A percentile compares a stretch with the other conserved stretches of the same genome.
These are phyloP conservation scores for Pelagia noctiluca DNA, from an alignment of 30 jellyfish, hydroid and myxozoan species.

Conservation along the genomic window DNA sequence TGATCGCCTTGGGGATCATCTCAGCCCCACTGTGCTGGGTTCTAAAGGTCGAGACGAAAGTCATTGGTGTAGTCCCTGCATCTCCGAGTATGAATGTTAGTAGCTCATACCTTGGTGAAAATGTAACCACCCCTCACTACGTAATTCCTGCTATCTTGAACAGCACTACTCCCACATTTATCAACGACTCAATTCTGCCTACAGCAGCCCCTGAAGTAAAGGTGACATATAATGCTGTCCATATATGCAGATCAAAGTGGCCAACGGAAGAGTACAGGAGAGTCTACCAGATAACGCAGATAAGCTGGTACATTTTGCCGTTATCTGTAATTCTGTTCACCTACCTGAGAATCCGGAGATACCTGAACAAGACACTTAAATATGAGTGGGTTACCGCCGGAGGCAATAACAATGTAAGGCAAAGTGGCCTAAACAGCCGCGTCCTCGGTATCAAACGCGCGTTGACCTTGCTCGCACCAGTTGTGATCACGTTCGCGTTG, in stretches of 20 bases:
- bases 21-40: slow-evolving; percentile 90
- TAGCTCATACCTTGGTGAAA: not conserved
- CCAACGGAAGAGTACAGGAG: slow-evolving; percentile 42
- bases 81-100: not conserved
- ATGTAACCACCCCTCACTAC: no score
- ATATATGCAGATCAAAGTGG: slow-evolving; percentile 75
- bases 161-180: slow-evolving; percentile 8
- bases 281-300: slow-evolving; percentile 72
- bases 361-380: slow-evolving; percentile 59
- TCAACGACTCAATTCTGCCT: not conserved
- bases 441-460: slow-evolving; percentile 89
- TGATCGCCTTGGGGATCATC: slow-evolving; percentile 74
- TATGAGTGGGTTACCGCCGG: slow-evolving; percentile 79
- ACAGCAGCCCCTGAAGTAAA: not conserved
- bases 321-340: slow-evolving; percentile 83
- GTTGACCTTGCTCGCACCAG: slow-evolving; percentile 91
- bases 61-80: not conserved
- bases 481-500: slow-evolving; percentile 78
- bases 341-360: slow-evolving; percentile 71
- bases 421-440: slow-evolving; percentile 59
- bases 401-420: slow-evolving; percentile 45
- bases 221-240: not conserved
- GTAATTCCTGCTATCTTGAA: no score
- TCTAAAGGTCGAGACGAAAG: slow-evolving; percentile 25
- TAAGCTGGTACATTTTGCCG: slow-evolving; percentile 84